These are phyloP conservation scores for Agrypnia vestita DNA, from an alignment of 1,140 invertebrate genomes.

Conservation along the genomic window DNA sequence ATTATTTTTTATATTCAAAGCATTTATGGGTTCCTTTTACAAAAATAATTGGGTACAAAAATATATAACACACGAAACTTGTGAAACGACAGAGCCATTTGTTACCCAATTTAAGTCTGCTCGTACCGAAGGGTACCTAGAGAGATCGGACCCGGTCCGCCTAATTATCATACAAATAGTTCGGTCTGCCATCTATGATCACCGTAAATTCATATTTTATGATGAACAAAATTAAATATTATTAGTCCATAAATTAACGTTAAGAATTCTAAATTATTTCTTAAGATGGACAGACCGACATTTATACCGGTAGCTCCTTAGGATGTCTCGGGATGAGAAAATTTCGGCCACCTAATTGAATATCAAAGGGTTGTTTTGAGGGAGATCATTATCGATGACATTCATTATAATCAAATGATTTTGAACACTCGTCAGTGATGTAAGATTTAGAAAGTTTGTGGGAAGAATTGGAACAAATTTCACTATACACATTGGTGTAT, in stretches of 20 bases:
- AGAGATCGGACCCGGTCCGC: slow-evolving; percentile 1
- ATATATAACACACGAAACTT: slow-evolving; percentile 23
- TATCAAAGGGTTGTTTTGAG: not conserved
- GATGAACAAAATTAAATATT: slow-evolving; percentile 59
- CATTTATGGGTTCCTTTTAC: slow-evolving; percentile 2
- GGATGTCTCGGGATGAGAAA: slow-evolving; percentile 30
- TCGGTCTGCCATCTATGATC: slow-evolving; percentile 38
- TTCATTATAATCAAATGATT: no score
- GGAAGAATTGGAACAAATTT: no score
- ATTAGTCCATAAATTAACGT: slow-evolving; percentile 57
- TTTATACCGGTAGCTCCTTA: slow-evolving; percentile 24
- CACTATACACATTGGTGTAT: no score
- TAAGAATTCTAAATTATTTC: slow-evolving; percentile 47
- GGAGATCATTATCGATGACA: slow-evolving; percentile 26
- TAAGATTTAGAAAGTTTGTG: no score
- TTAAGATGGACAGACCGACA: slow-evolving; percentile 8
- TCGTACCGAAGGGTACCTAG: slow-evolving; percentile 8
- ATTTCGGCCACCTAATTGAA: not conserved
- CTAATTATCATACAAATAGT: slow-evolving; percentile 58
- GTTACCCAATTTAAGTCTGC: slow-evolving; percentile 14
- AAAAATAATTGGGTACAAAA: slow-evolving; percentile 29
- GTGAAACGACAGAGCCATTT: slow-evolving; percentile 2
- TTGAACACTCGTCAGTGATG: no score
- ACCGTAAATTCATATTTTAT: slow-evolving; percentile 59
- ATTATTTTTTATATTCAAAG: not conserved